These are phyloP conservation scores for Halictus rubicundus DNA, from an alignment of 1,140 invertebrate species.

Conservation along the genomic window DNA sequence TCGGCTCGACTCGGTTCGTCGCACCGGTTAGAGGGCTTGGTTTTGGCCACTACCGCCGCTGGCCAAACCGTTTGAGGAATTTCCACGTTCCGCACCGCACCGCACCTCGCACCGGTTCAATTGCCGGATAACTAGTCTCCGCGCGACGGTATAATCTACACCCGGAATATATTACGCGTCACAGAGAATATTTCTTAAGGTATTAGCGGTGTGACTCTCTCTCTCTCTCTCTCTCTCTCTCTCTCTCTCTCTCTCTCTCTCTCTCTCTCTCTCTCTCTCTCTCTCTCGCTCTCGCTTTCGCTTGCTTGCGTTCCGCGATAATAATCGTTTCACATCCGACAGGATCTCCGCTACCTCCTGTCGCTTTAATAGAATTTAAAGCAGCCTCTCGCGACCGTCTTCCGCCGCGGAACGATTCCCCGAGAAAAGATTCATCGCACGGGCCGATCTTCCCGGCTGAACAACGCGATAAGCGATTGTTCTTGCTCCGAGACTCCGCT, in stretches of 20 bases:
- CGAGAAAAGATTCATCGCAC: neutral
- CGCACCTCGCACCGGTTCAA: constrained; percentile 8
- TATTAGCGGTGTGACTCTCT: constrained; percentile 25
- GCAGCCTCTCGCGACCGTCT: neutral
- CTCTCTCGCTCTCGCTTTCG: no score
- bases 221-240: no score
- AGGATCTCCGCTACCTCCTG: constrained; percentile 5
- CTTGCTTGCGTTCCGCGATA: constrained; percentile 12
- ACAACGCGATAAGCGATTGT: no score
- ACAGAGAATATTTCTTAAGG: constrained; percentile 46
- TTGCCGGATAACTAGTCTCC: constrained; percentile 33
- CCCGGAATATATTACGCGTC: constrained; percentile 37
- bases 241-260: neutral
- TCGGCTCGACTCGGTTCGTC: neutral
- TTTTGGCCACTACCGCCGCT: neutral
- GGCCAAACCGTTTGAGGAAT: constrained; percentile 49
- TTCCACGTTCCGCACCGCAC: constrained; percentile 16
- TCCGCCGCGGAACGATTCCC: neutral
- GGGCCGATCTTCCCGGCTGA: neutral
- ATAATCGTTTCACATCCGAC: constrained; percentile 46
- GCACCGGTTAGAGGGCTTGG: constrained; percentile 17
- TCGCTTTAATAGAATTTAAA: constrained; percentile 43
- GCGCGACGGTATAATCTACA: constrained; percentile 16
- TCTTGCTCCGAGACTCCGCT: no score
- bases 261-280: no score